Conservation (phyloP, 1,140 invertebrate genomes). For the Helicoverpa armigera region DNA sequence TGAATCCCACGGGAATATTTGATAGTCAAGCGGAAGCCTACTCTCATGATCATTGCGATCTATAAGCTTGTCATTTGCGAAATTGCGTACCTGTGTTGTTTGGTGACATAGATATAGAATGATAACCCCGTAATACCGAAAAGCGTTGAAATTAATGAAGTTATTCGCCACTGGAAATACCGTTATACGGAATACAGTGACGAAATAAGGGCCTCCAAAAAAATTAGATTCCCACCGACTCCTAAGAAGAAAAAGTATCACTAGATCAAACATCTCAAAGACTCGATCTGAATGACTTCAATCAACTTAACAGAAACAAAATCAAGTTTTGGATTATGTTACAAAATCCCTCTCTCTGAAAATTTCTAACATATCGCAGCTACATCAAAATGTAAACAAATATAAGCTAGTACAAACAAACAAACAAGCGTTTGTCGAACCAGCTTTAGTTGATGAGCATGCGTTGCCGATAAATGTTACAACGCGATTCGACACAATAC, state of each 20-base stretch:
- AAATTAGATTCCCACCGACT: too few species aligned
- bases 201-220: too few species aligned
- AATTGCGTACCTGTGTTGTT: background rate
- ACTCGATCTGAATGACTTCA: background rate
- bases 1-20: conserved; percentile 39
- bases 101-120: background rate
- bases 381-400: background rate
- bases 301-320: background rate
- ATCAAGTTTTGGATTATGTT: too few species aligned
- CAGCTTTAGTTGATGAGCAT: conserved; percentile 14
- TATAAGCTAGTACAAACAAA: background rate
- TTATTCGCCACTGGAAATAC: too few species aligned
- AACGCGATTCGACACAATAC: background rate
- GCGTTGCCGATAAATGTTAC: conserved; percentile 20
- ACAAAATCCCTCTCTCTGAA: too few species aligned
- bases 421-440: conserved; percentile 20
- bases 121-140: too few species aligned
- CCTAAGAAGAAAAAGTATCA: too few species aligned
- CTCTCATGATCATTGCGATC: conserved; percentile 2
- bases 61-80: conserved; percentile 4
- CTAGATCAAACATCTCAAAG: background rate
- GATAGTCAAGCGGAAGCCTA: conserved; percentile 17
- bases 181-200: too few species aligned
- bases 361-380: too few species aligned
- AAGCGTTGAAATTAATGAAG: too few species aligned